Base-by-base conservation (phyloP, 2,113 vertebrate species). In the Progne subis region DNA sequence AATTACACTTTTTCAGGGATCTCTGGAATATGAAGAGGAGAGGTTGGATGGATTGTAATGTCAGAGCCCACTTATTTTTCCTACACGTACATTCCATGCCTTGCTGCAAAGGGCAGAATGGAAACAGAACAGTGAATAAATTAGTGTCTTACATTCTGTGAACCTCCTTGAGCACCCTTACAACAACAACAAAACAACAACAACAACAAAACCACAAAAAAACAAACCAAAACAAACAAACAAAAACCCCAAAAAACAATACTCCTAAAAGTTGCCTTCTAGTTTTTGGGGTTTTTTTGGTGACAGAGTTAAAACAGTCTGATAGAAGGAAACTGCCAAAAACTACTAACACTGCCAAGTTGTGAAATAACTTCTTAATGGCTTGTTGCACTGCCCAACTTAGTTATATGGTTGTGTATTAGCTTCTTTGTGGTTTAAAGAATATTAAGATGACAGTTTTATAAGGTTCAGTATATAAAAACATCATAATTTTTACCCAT, bases 41-140 rank as follows among this genome's bases (percentile, higher is more conserved):
- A 77, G 56, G 12, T 52, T 86, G 68, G 11, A 83, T 77, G 52
- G n/a, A 14, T 32, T 70, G 18, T 34, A 47, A 55, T 74, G 90
- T 74, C 83, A 25, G 11, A 20, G 34, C 97, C 96, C 92, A 96
- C 96, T 83, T 72, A 17, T 50, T 84, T 60, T 91, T 91, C 91
- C 61, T 88, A 88, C 68, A 87, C 53, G 57, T 86, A 57, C 81
- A 94, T 96, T 96, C 91, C 86, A 86, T 53, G 28, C 17, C 25
- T 31, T 55, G 9, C 63, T 94, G 41, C 49, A 60, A 84, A 90
- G 86, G 68, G 50, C 76, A 18, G 21, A 43, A 64, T 69, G n/a
- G 15, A 75, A 77, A 75, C 37, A 88, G 37, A 34, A 13, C 2
- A 16, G 55, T 55, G 31, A 85, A 60, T 60, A 34, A 53, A 43